Evolutionary conservation across 2,797 vertebrate species (phyloP).

Genomic region (Aplochiton taeniatus): DNA sequence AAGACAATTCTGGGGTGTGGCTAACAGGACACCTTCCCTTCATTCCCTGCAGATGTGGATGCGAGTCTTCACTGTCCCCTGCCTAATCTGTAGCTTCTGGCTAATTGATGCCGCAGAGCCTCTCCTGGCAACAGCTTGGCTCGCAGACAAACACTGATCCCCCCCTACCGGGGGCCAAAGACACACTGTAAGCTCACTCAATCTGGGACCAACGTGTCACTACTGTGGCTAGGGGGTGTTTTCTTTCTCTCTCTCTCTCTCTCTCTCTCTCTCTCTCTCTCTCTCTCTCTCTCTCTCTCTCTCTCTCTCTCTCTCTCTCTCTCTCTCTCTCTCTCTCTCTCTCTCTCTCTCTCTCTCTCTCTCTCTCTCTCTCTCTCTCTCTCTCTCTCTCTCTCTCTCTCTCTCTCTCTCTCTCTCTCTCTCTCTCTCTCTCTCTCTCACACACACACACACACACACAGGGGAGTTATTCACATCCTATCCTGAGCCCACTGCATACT

Average conservation of each 20-base stretch:
- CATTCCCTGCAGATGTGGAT: constrained; percentile 41
- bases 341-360: constrained; percentile 9
- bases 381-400: background rate
- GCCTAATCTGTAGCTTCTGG: constrained; percentile 45
- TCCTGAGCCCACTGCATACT: constrained; percentile 30
- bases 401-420: background rate
- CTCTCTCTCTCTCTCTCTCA: constrained; percentile 11
- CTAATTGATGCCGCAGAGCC: constrained; percentile 59
- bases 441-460: constrained; percentile 3
- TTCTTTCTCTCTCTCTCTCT: background rate
- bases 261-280: constrained; percentile 12
- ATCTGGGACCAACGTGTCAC: constrained; percentile 35
- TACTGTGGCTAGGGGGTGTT: constrained; percentile 14
- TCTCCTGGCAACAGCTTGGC: constrained; percentile 51
- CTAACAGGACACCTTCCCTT: constrained; percentile 14
- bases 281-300: background rate
- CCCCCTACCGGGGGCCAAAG: constrained; percentile 46
- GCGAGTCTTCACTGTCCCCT: constrained; percentile 31
- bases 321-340: constrained; percentile 1
- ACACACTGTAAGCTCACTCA: constrained; percentile 17
- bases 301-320: constrained; percentile 12
- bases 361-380: constrained; percentile 3
- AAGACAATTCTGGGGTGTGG: constrained; percentile 13
- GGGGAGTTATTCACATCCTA: constrained; percentile 44
- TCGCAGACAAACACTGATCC: constrained; percentile 33